Conservation (phyloP, 2,888 invertebrate genomes). For the Harmothoe impar region DNA sequence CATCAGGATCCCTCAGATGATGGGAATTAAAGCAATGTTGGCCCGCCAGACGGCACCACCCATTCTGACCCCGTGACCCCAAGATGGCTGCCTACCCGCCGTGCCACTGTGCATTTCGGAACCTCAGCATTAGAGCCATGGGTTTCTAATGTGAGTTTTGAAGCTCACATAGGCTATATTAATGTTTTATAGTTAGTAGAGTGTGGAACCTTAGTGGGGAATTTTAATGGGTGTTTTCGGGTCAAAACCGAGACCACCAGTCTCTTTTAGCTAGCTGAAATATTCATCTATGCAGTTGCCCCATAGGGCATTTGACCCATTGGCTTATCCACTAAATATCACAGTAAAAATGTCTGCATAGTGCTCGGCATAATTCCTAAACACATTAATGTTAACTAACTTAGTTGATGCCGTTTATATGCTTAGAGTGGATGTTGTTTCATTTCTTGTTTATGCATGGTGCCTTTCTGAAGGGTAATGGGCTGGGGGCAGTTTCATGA, state of each 20-base stretch:
- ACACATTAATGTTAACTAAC: neutral
- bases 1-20: constrained; percentile 33
- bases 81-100: constrained; percentile 22
- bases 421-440: neutral
- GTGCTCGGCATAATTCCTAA: neutral
- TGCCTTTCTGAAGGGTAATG: neutral
- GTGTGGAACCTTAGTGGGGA: no score
- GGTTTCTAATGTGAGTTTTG: no score
- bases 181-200: no score
- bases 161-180: no score
- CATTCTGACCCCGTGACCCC: neutral
- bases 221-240: no score
- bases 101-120: no score
- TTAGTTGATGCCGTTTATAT: neutral
- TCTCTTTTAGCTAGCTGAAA: no score
- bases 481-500: no score
- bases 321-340: neutral
- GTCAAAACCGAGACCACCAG: no score
- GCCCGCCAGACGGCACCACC: constrained; percentile 21
- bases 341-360: no score
- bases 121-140: no score
- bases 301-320: neutral
- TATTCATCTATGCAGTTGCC: neutral
- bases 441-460: neutral
- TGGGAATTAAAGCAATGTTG: constrained; percentile 31